Evolutionary conservation across 2,113 vertebrate species (phyloP).

Genomic region (Dermatemys mawii): DNA sequence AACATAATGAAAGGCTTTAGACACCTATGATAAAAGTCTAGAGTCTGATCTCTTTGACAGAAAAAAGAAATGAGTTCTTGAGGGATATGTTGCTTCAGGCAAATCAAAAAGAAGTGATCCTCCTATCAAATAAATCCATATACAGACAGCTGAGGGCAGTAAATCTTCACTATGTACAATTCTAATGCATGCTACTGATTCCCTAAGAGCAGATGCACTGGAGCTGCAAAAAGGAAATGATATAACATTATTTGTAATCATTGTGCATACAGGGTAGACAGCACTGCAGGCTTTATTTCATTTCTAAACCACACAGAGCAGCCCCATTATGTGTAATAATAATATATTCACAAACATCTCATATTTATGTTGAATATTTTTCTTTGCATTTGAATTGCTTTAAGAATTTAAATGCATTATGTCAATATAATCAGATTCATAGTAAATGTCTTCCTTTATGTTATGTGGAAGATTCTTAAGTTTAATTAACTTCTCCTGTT

Average conservation of each 20-base stretch:
- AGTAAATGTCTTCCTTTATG: background rate
- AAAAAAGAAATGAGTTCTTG: background rate
- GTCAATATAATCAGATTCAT: background rate
- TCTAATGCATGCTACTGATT: background rate
- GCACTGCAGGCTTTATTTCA: background rate
- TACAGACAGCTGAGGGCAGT: conserved; percentile 61
- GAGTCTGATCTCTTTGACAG: background rate
- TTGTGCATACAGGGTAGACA: background rate
- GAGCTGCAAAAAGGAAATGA: background rate
- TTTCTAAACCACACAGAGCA: background rate
- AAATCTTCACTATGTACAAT: conserved; percentile 4
- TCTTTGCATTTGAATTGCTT: background rate
- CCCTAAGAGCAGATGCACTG: conserved; percentile 9
- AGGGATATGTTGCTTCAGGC: background rate
- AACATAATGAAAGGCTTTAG: background rate
- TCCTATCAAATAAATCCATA: conserved; percentile 11
- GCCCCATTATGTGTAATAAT: background rate
- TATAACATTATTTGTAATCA: accelerated
- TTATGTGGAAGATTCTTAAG: background rate
- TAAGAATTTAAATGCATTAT: background rate
- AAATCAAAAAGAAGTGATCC: background rate
- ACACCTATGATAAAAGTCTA: background rate
- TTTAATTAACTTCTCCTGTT: conserved; percentile 10
- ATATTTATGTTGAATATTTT: background rate
- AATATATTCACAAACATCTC: background rate